Evolutionary conservation across 2,113 vertebrate species (phyloP), one percentile per base, ranked within the genome.

Genomic region (Cinclus mexicanus): DNA sequence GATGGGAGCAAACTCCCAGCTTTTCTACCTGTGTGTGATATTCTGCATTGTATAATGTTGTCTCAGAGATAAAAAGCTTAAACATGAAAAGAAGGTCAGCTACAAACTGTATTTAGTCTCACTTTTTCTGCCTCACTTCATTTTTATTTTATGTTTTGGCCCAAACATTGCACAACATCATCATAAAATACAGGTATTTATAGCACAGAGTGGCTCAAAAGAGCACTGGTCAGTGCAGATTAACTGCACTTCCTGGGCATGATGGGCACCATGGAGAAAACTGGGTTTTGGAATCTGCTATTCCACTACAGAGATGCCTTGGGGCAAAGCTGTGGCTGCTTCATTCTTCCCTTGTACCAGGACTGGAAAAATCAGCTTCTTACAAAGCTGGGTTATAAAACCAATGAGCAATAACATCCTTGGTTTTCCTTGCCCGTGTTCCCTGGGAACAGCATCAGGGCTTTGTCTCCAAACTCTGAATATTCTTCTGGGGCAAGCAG

Each of bases 51-150:
- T 87, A 75, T 70, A 67, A 84, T 60, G 53, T 71, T 89, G 56
- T 42, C 74, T 94, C 69, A 70, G 82, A 76, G 53, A 21, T 94
- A 69, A 97, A 95, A 94, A 87, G 31, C 83, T 64, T 41, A 55
- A 93, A 68, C 19, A 68, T 31, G 29, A 92, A 94, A 88, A 95
- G 39, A 49, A 64, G 44, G 60, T 80, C 79, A 83, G 70, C 59
- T 77, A 25, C 69, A 41, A 21, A 28, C 35, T 44, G 11, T 80
- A 22, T 90, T 88, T 78, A 74, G 28, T 67, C 23, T 79, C 50
- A 22, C 37, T 93, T 80, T 33, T 90, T 85, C 52, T 78, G 69
- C 79, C 31, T 88, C 46, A 17, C 13, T 65, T 94, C 13, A 52
- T 69, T 92, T 63, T 55, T 49, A 23, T 39, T 68, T 89, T 53